A percentile compares a stretch with the other conserved stretches of the same genome.
These are phyloP conservation scores for Microchirus variegatus DNA, from an alignment of 2,797 vertebrate species.

Conservation along the genomic window DNA sequence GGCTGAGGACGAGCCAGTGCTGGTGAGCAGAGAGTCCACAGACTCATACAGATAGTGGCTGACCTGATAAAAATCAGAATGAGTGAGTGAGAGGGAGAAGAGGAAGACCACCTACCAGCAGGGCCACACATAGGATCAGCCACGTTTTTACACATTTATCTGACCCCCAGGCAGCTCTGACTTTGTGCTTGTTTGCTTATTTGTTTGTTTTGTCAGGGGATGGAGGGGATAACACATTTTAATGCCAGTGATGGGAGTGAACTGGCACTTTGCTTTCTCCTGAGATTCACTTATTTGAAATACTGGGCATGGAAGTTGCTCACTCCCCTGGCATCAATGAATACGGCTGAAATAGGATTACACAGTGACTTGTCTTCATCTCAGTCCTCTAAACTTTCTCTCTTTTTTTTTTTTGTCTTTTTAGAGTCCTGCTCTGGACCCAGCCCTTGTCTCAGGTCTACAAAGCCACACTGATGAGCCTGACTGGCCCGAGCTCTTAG, in stretches of 20 bases:
- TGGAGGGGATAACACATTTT: background rate
- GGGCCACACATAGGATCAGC: slow-evolving; percentile 64
- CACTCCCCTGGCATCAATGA: slow-evolving; percentile 42
- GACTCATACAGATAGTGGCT: slow-evolving; percentile 61
- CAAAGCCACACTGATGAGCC: slow-evolving; percentile 70
- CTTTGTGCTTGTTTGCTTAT: slow-evolving; percentile 43
- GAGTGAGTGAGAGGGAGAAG: slow-evolving; percentile 14
- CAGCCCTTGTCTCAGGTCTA: slow-evolving; percentile 51
- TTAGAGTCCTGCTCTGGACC: slow-evolving; percentile 50
- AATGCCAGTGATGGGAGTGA: slow-evolving; percentile 24
- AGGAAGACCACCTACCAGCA: slow-evolving; percentile 61
- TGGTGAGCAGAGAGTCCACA: slow-evolving; percentile 20
- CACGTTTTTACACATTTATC: slow-evolving; percentile 45
- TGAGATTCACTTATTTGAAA: slow-evolving; percentile 38
- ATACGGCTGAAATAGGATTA: slow-evolving; percentile 66
- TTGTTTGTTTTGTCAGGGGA: slow-evolving; percentile 9
- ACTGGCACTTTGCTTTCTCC: slow-evolving; percentile 18
- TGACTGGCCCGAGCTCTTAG: slow-evolving; percentile 61
- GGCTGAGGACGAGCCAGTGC: slow-evolving; percentile 18
- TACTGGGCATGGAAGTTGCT: slow-evolving; percentile 36
- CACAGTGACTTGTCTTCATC: slow-evolving; percentile 61
- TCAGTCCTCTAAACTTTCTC: slow-evolving; percentile 44
- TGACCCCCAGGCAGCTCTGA: slow-evolving; percentile 38
- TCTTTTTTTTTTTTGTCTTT: slow-evolving; percentile 25
- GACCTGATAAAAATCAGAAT: slow-evolving; percentile 57